Base-by-base conservation (phyloP, 2,797 vertebrate species). In the Micromesistius poutassou region DNA sequence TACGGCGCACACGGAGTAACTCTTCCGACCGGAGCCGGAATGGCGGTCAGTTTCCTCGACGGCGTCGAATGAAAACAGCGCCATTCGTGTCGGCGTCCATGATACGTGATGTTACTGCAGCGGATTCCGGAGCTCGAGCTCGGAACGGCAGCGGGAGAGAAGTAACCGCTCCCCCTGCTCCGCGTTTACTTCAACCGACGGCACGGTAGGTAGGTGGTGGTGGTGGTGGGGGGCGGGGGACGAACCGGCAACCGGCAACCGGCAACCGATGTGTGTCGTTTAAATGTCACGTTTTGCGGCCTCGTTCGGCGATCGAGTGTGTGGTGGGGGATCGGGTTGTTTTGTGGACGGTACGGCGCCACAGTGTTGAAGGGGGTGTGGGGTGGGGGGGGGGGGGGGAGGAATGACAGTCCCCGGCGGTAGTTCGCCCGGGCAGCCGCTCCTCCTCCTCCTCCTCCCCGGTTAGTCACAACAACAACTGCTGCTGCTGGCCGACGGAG, bases 71-170 rank as follows among this genome's bases (percentile, higher is more conserved):
- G 91, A 91, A 90, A 90, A 62, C 91, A 91, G 92, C 89, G 91
- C 92, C 91, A 92, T 92, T 92, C 92, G 88, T 89, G 88, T 91
- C 89, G 88, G 91, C 92, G 93, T 93, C 91, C 92, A 91, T 92
- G 91, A 92, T 93, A 93, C 88, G 92, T 92, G 91, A 94, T 91
- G 93, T 92, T 88, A 91, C 91, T 87, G 90, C 91, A 91, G 93
- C 93, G 91, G 93, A 94, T 92, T 92, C 92, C 94, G 91, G 93
- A 93, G 93, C 94, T 88, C 76, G 87, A 94, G 93, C 93, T 93
- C 91, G 92, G 91, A 91, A 92, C 92, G 90, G 93, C 92, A 93
- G 93, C 94, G 93, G 94, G 91, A 93, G 93, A 93, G 90, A 93
- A 93, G 75, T 93, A 91, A 89, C 92, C 92, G 93, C 93, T 94